A percentile compares a stretch with the other conserved stretches of the same genome.
Conservation (phyloP, 1,140 invertebrate species). For the Drosophila subobscura region DNA sequence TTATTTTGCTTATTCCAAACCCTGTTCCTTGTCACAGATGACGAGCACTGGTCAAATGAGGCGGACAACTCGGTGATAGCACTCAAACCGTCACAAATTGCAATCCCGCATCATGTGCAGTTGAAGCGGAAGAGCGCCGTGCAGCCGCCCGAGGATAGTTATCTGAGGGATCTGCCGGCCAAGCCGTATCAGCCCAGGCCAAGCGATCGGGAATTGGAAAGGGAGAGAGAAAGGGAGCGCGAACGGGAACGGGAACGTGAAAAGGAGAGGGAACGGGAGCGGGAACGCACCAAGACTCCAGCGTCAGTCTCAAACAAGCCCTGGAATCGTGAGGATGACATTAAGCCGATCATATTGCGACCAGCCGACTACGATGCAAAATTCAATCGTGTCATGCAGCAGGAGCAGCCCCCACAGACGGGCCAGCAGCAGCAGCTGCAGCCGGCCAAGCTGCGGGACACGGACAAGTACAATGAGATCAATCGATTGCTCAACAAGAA, state of each 20-base stretch:
- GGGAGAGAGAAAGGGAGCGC: conserved; percentile 32
- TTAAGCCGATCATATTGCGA: conserved; percentile 77
- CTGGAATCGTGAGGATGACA: conserved; percentile 77
- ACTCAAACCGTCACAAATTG: conserved; percentile 76
- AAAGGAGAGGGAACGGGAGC: conserved; percentile 23
- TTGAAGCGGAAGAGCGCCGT: conserved; percentile 75
- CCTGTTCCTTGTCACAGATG: conserved; percentile 41
- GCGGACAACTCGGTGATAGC: conserved; percentile 81
- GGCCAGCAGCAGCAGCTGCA: conserved; percentile 4
- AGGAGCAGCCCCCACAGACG: conserved; percentile 51
- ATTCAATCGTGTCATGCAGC: conserved; percentile 77
- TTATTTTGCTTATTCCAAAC: not conserved
- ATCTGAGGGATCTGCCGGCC: conserved; percentile 73
- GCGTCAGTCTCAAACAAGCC: conserved; percentile 52
- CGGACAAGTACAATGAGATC: conserved; percentile 78
- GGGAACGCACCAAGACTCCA: conserved; percentile 65
- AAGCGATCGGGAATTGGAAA: conserved; percentile 46
- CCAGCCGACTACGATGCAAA: conserved; percentile 81
- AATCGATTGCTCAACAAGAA: conserved; percentile 78
- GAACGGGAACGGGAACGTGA: conserved; percentile 19
- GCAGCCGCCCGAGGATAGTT: conserved; percentile 79
- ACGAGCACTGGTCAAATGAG: conserved; percentile 82
- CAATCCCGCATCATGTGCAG: conserved; percentile 63
- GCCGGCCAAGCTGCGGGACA: conserved; percentile 60
- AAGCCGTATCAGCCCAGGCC: conserved; percentile 74